phyloP scores from a whole-genome alignment of 2,888 invertebrate genomes.

The Melanostoma mellinum region DNA sequence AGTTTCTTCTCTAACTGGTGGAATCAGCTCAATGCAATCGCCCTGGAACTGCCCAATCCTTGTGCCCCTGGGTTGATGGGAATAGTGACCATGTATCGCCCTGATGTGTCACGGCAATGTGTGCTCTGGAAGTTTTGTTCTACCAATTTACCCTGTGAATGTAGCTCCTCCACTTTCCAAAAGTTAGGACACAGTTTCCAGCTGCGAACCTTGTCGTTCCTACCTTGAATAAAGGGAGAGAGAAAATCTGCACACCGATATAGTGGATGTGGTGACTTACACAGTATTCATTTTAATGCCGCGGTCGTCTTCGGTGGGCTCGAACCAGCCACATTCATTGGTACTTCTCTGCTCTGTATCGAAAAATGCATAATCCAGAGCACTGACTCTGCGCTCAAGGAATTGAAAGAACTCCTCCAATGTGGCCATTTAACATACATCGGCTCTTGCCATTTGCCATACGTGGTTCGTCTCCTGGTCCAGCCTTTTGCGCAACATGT shows the following conservation, averaged over 20 bases:
- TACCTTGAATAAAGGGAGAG: background rate
- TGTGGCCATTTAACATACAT: slow-evolving; percentile 8
- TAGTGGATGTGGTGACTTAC: slow-evolving; percentile 4
- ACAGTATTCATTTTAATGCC: background rate
- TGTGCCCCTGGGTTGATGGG: too few relatives aligned
- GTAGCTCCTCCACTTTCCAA: too few relatives aligned
- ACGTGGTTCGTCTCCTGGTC: slow-evolving; percentile 7
- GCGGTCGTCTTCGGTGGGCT: too few relatives aligned
- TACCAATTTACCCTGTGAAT: too few relatives aligned
- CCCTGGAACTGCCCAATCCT: too few relatives aligned
- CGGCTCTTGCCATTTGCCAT: slow-evolving; percentile 20
- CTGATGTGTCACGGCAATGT: too few relatives aligned
- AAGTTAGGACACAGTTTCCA: slow-evolving; percentile 14
- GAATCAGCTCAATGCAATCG: too few relatives aligned
- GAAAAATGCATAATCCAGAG: slow-evolving; percentile 15
- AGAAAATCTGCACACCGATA: slow-evolving; percentile 14
- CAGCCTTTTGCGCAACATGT: slow-evolving; percentile 17
- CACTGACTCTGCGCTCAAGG: background rate
- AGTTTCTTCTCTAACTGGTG: too few relatives aligned
- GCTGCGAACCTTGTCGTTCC: background rate
- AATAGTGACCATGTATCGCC: too few relatives aligned
- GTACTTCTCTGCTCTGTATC: background rate
- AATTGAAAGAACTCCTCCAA: slow-evolving; percentile 6
- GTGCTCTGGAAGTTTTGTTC: too few relatives aligned
- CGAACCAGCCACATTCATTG: too few relatives aligned